Evolutionary conservation across 2,113 vertebrate species (phyloP).

Genomic region (Dolichallabes microphthalmus): DNA sequence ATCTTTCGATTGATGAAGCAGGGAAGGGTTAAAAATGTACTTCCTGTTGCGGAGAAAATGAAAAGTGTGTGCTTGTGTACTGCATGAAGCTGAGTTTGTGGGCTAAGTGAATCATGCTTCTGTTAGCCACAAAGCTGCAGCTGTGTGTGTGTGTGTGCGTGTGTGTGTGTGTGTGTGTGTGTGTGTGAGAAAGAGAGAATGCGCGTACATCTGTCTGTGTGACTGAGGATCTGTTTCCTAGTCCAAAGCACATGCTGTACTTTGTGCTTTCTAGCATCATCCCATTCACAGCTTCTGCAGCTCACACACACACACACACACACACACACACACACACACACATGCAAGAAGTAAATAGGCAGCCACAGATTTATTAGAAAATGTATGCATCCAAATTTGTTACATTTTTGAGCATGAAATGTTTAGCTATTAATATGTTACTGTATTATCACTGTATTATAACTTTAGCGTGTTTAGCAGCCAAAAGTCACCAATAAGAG

Average conservation of each 20-base stretch:
- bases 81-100: conserved; percentile 25
- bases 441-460: too few species aligned
- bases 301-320: conserved; percentile 14
- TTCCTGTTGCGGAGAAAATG: background rate
- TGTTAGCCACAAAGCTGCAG: conserved; percentile 47
- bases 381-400: too few species aligned
- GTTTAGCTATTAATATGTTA: too few species aligned
- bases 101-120: conserved; percentile 32
- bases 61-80: background rate
- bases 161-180: conserved; percentile 31
- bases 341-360: too few species aligned
- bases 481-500: too few species aligned
- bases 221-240: conserved; percentile 48
- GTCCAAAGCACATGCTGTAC: conserved; percentile 62
- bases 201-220: conserved; percentile 5
- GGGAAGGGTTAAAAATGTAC: background rate
- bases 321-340: conserved; percentile 23
- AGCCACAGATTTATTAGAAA: too few species aligned
- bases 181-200: background rate
- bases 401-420: too few species aligned
- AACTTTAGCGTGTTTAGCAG: too few species aligned
- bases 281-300: conserved; percentile 57
- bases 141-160: conserved; percentile 41
- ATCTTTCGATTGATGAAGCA: background rate
- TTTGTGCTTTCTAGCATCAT: conserved; percentile 56